Base-by-base conservation (phyloP, 2,888 invertebrate species). In the Dryocosmus kuriphilus region DNA sequence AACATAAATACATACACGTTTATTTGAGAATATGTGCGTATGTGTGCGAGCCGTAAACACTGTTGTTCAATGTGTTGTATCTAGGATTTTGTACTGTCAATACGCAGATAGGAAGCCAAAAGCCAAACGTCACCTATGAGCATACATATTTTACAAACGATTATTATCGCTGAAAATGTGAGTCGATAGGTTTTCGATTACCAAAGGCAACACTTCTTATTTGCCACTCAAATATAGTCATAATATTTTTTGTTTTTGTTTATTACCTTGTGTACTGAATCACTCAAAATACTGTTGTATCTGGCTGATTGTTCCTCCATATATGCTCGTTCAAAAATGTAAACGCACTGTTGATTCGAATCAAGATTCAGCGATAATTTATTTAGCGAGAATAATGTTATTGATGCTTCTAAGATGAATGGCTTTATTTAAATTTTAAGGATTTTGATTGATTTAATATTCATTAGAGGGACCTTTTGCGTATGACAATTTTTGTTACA, bases 161-260 rank as follows among this genome's bases (percentile, higher is more conserved):
- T 71, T 71, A 67, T 67, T 71, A 67, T 51, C 46, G 41, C 41
- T 67, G 67, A 67, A 67, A 67, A 71, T 71, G 14, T 71, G 51
- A 71, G 71, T 71, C 71, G 71, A 71, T 71, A 71, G 51, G 71
- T 30, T 71, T 51, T 71, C 71, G 71, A 71, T 71, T 71, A 71
- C 71, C 71, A 71, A 51, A 71, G 71, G 71, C 51, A 71, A 71
- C 71, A 71, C n/a, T 71, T 71, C 71, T 71, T 71, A 71, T 71
- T 51, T 51, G 46, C 71, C 71, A 46, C 71, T 71, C 71, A 71
- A 71, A 71, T 71, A 71, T 51, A 24, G 51, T 71, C 71, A 71
- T 71, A 71, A 71, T 71, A 71, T 71, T 71, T 71, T 71, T n/a
- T n/a, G n/a, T n/a, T n/a, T 71, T 71, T 51, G 51, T 46, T 71